phyloP scores from a whole-genome alignment of 1,140 invertebrate genomes.

The Penaeus japonicus region DNA sequence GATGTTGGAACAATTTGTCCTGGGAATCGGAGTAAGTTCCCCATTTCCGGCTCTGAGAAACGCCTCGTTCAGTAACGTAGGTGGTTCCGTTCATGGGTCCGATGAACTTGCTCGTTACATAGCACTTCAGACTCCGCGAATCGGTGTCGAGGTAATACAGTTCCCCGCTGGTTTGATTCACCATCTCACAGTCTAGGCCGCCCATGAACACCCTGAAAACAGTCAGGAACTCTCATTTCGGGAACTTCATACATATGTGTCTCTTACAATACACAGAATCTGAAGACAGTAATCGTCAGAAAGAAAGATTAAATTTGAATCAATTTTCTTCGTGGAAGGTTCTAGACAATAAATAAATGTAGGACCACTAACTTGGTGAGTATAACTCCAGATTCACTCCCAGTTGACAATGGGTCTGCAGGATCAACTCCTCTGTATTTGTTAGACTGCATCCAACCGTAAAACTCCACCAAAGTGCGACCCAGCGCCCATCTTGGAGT shows the following conservation, averaged over 20 bases:
- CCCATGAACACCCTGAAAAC: conserved; percentile 19
- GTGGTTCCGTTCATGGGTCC: conserved; percentile 14
- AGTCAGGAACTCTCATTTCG: neutral
- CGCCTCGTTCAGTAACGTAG: conserved; percentile 7
- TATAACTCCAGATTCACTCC: neutral
- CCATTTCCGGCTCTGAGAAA: neutral
- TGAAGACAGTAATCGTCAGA: too few species aligned
- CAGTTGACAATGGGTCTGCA: neutral
- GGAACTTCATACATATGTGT: too few species aligned
- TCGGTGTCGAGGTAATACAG: neutral
- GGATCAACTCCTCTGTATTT: neutral
- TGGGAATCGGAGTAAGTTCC: conserved; percentile 22
- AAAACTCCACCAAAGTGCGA: neutral
- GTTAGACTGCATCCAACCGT: neutral
- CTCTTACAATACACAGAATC: too few species aligned
- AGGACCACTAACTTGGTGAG: conserved; percentile 12
- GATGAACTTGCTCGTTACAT: neutral
- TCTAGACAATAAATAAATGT: neutral
- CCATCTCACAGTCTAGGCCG: conserved; percentile 6
- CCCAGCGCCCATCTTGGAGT: neutral
- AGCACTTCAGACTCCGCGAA: neutral
- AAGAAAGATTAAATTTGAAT: neutral
- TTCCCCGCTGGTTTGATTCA: neutral
- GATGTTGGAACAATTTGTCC: conserved; percentile 31
- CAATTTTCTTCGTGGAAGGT: neutral